A percentile compares a stretch with the other conserved stretches of the same genome.
Conservation (phyloP, 2,113 vertebrate species). For the Mystacornis crossleyi region DNA sequence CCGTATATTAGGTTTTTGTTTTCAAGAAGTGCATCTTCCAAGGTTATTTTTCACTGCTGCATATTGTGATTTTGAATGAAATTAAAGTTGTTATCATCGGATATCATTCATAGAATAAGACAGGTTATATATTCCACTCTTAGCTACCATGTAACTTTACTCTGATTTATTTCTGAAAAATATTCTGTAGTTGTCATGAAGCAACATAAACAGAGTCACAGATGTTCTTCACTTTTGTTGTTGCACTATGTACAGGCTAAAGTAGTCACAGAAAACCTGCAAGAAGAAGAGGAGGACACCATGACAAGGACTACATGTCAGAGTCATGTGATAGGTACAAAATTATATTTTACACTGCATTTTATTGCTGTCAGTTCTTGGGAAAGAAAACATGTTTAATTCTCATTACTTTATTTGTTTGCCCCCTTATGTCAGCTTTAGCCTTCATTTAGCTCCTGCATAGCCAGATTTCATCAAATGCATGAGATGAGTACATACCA, state of each 20-base stretch:
- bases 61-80: conserved; percentile 31
- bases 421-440: neutral
- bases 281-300: conserved; percentile 78
- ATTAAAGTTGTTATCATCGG: neutral
- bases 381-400: neutral
- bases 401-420: neutral
- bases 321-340: conserved; percentile 85
- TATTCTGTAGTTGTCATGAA: conserved; percentile 24
- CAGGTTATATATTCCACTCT: neutral
- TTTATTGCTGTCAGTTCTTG: conserved; percentile 2
- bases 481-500: neutral
- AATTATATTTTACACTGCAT: conserved; percentile 28
- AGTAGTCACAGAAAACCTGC: conserved; percentile 75
- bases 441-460: neutral
- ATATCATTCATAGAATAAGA: neutral
- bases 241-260: conserved; percentile 73
- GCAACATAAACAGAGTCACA: conserved; percentile 6
- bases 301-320: conserved; percentile 78
- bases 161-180: conserved; percentile 34
- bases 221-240: conserved; percentile 52
- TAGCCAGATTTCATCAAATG: neutral
- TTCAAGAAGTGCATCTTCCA: conserved; percentile 6
- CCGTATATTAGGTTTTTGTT: neutral
- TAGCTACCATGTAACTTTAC: neutral
- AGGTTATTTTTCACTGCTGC: conserved; percentile 17